Evolutionary conservation across 2,888 invertebrate genomes (phyloP), one percentile per base, ranked within the genome.

Genomic region (Ophion slaviceki): DNA sequence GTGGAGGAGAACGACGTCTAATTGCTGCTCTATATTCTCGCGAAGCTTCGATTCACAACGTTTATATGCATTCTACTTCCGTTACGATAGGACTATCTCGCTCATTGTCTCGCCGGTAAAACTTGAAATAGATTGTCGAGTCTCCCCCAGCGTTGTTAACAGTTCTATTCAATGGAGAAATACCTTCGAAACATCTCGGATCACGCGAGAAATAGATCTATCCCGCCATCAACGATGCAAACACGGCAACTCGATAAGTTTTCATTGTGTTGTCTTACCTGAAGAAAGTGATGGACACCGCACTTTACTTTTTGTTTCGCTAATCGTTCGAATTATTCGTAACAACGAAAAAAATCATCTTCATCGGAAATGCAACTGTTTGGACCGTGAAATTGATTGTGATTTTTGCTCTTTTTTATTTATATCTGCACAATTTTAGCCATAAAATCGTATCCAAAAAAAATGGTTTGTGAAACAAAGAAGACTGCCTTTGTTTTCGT

Each of bases 21-120:
- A 80, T 85, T 85, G 79, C 82, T 61, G 82, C 76, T 80, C 82
- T 80, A 80, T 76, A 85, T 72, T 85, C 79, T 76, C 67, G 40
- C 75, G 76, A 45, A 79, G 62, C 71, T 80, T 71, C 57, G 67
- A 80, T 80, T 85, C 71, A 61, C 79, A 61, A 67, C 36, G 67
- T 64, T 62, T 66, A 57, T 76, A 64, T 76, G 61, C 74, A 82
- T 79, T 79, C 70, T 72, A 40, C 40, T 59, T 36, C 67, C 20
- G 66, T 82, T 66, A 66, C 62, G 66, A 82, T 45, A 70, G 70
- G 24, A 47, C 32, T 57, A 36, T 67, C 75, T 71, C 53, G 40
- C 61, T 47, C 67, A 70, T 71, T 79, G 75, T 80, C 64, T 64
- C 57, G 62, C 20, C 20, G 40, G 36, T 71, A 57, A 78, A 82